Evolutionary conservation across 2,888 invertebrate species (phyloP), one percentile per base, ranked within the genome.

Genomic region (Nomada ruficornis): DNA sequence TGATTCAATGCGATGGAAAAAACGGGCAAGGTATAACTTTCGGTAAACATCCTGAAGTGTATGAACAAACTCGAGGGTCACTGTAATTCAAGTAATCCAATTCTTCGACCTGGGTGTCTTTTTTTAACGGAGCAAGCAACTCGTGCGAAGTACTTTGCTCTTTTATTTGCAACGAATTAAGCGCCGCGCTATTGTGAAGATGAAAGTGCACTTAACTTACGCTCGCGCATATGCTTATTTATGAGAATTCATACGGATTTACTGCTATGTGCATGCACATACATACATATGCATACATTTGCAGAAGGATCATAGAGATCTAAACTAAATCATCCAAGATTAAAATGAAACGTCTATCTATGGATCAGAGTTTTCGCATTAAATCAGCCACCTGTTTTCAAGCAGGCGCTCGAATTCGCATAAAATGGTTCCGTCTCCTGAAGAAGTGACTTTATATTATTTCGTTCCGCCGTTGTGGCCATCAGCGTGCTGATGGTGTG

Each of bases 381-480:
- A 65, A 26, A 10, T 0, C n/a, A 4, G 2, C 4, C 20, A 5
- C 2, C 4, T 11, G 15, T 20, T 15, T 20, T 3, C 15, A 10
- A 36, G 23, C 29, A 11, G 36, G 4, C 15, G 5, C 18, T 42
- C 11, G 9, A 60, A 75, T 71, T 72, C 55, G 23, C 50, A 63
- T 71, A 3, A 54, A 64, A 50, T 5, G 52, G 20, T 29, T 47
- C 36, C 15, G 20, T 20, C 13, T 20, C 20, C 50, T 50, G 20
- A 5, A 11, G 13, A 4, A 5, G 10, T 10, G 2, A n/a, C 20
- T 52, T 42, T 13, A n/a, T 47, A 18, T 47, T 54, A 76, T 84
- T 29, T 69, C 55, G 86, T 87, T 85, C 75, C 82, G 67, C 65
- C 29, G 23, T 15, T 68, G 15, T 71, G 84, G 74, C 67, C 75